phyloP scores from a whole-genome alignment of 1,140 invertebrate species.

The Chionoecetes opilio region DNA sequence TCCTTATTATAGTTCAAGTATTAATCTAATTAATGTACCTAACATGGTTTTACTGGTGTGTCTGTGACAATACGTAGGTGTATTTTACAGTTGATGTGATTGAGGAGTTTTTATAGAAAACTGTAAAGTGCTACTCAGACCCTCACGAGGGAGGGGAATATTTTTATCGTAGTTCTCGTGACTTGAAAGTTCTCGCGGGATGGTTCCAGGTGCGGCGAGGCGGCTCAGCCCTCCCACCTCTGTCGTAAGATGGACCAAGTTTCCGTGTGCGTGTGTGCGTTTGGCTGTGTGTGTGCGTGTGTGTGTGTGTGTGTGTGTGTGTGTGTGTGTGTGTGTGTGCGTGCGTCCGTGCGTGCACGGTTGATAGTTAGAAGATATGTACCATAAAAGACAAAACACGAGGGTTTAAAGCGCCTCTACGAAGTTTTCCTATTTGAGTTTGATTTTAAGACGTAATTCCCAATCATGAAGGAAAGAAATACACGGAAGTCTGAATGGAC shows the following conservation, averaged over 20 bases:
- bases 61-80: conserved; percentile 73
- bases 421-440: neutral
- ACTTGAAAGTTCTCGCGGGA: conserved; percentile 14
- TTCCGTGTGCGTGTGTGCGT: conserved; percentile 9
- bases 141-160: conserved; percentile 41
- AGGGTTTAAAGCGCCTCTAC: conserved; percentile 2
- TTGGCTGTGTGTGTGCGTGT: neutral
- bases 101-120: conserved; percentile 54
- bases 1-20: conserved; percentile 69
- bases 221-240: neutral
- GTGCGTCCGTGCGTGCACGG: neutral
- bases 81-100: conserved; percentile 68
- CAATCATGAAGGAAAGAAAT: neutral
- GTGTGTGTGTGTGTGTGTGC: conserved; percentile 41
- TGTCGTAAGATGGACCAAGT: conserved; percentile 13
- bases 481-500: neutral
- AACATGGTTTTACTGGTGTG: conserved; percentile 70
- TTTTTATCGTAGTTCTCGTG: conserved; percentile 42
- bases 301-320: conserved; percentile 54
- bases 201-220: neutral
- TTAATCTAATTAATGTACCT: conserved; percentile 77
- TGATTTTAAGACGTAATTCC: neutral
- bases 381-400: conserved; percentile 6
- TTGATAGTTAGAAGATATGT: neutral
- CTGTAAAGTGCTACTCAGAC: conserved; percentile 7